Evolutionary conservation across 2,888 invertebrate species (phyloP).

Genomic region (Hirudinaria manillensis): DNA sequence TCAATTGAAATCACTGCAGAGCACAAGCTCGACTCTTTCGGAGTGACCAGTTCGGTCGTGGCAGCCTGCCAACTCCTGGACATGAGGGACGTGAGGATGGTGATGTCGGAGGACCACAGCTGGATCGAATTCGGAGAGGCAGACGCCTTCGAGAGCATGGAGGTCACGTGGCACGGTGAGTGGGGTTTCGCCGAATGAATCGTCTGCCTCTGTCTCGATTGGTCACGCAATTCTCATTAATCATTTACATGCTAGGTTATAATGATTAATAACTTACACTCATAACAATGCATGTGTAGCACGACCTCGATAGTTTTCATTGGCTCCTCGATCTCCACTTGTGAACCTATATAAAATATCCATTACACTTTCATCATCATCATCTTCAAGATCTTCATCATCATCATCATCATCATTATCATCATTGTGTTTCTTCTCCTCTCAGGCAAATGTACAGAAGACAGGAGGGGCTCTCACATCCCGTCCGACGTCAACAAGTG

Average conservation of each 20-base stretch:
- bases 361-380: no score
- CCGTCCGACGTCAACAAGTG: neutral
- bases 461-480: neutral
- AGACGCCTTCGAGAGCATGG: constrained; percentile 3
- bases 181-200: neutral
- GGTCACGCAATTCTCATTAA: no score
- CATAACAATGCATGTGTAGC: no score
- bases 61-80: constrained; percentile 10
- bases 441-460: neutral
- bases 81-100: constrained; percentile 17
- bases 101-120: constrained; percentile 22
- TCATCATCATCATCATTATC: constrained; percentile 21
- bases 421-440: neutral
- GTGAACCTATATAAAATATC: no score
- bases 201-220: neutral
- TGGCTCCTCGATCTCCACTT: no score
- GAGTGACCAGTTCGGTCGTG: constrained; percentile 19
- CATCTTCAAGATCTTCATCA: no score
- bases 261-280: neutral
- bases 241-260: no score
- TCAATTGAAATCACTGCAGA: neutral
- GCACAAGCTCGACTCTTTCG: constrained; percentile 13
- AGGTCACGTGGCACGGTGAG: constrained; percentile 27
- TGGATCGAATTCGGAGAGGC: constrained; percentile 18
- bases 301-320: no score